A percentile compares a stretch with the other conserved stretches of the same genome.
phyloP scores from a whole-genome alignment of 2,888 invertebrate genomes.

The Calephelis perditalis region DNA sequence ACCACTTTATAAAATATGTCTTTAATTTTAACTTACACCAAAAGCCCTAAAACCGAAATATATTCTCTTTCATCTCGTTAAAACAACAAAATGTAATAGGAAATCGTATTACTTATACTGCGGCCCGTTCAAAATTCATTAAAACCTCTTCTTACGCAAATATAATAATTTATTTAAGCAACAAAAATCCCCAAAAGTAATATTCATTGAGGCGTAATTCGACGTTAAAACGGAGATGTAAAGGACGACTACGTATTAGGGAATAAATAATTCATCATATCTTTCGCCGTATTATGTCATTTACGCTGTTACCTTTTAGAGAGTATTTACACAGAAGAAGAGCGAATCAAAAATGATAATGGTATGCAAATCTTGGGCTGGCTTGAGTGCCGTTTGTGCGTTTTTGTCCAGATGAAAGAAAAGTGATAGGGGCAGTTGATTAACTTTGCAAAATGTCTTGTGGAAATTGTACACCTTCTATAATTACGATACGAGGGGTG shows the following conservation, averaged over 20 bases:
- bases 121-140: slow-evolving; percentile 66
- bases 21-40: slow-evolving; percentile 39
- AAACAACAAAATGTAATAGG: slow-evolving; percentile 45
- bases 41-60: slow-evolving; percentile 41
- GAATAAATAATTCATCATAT: slow-evolving; percentile 76
- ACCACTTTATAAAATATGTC: background rate
- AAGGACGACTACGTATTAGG: slow-evolving; percentile 56
- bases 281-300: slow-evolving; percentile 74
- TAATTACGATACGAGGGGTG: background rate
- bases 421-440: slow-evolving; percentile 29
- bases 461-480: background rate
- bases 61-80: slow-evolving; percentile 58
- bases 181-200: slow-evolving; percentile 73
- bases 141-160: slow-evolving; percentile 70
- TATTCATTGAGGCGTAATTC: slow-evolving; percentile 70
- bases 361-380: slow-evolving; percentile 73
- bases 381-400: slow-evolving; percentile 42
- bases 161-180: slow-evolving; percentile 73
- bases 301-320: slow-evolving; percentile 70
- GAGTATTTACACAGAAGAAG: slow-evolving; percentile 76
- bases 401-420: slow-evolving; percentile 32
- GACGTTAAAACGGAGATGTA: slow-evolving; percentile 49
- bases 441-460: slow-evolving; percentile 18
- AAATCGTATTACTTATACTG: slow-evolving; percentile 46
- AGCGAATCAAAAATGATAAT: slow-evolving; percentile 79